A percentile compares a stretch with the other conserved stretches of the same genome.
Conservation (phyloP, 2,113 vertebrate genomes). For the western clawed frog (Xenopus tropicalis) region DNA sequence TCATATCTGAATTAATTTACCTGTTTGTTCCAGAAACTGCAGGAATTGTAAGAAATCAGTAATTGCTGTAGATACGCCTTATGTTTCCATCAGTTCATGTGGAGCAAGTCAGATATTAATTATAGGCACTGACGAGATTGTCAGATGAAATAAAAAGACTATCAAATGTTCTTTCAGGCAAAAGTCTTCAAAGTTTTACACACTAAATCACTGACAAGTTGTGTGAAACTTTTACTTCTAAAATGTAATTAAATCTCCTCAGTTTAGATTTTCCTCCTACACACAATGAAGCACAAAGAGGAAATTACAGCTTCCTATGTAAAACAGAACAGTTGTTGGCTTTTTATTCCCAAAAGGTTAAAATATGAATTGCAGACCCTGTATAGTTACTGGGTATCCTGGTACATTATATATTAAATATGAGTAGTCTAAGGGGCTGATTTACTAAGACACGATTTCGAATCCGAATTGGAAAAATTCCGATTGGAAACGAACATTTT, state of each 20-base stretch:
- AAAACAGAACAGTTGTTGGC: constrained; percentile 14
- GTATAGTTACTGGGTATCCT: no score
- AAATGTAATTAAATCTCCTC: constrained; percentile 43
- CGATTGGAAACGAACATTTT: no score
- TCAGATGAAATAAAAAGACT: constrained; percentile 38
- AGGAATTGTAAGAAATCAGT: neutral
- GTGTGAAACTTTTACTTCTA: constrained; percentile 30
- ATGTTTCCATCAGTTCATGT: constrained; percentile 28
- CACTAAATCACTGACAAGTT: constrained; percentile 29
- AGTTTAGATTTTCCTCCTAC: constrained; percentile 38
- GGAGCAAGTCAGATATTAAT: constrained; percentile 32
- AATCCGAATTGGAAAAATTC: no score
- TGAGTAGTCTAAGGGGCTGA: no score
- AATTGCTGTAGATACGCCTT: constrained; percentile 12
- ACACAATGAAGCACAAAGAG: constrained; percentile 23
- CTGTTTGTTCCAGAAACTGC: neutral
- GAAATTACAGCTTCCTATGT: constrained; percentile 40
- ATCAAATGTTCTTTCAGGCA: constrained; percentile 34
- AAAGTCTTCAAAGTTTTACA: constrained; percentile 39
- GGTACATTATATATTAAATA: no score
- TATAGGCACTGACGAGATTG: constrained; percentile 34
- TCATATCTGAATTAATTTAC: neutral
- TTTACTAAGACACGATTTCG: no score
- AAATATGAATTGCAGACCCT: no score
- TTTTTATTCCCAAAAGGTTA: constrained; percentile 18